These are phyloP conservation scores for Lasioglossum leucozonium DNA, from an alignment of 2,888 invertebrate genomes.

Conservation along the genomic window DNA sequence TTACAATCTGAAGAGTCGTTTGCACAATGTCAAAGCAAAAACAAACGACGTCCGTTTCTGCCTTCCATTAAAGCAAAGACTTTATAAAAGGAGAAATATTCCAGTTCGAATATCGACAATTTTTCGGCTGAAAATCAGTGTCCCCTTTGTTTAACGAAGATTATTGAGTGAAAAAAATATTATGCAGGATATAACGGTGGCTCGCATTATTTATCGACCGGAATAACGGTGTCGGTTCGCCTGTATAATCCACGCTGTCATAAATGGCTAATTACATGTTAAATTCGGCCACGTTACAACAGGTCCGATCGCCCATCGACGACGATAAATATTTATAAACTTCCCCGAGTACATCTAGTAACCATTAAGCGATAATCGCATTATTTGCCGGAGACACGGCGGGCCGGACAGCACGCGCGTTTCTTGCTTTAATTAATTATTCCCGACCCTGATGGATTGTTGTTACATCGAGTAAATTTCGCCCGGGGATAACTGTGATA, in stretches of 20 bases:
- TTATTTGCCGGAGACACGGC: constrained; percentile 21
- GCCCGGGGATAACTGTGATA: constrained; percentile 46
- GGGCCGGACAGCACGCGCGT: constrained; percentile 9
- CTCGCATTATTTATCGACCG: background rate
- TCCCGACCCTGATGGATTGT: constrained; percentile 43
- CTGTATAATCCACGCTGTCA: background rate
- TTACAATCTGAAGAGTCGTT: too few species aligned
- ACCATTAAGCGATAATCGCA: constrained; percentile 38
- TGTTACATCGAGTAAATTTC: constrained; percentile 50
- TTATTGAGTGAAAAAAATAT: background rate
- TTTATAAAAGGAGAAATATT: too few species aligned
- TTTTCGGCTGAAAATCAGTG: too few species aligned
- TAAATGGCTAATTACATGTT: constrained; percentile 45
- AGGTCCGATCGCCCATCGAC: background rate
- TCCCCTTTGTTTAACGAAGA: background rate
- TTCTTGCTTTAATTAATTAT: constrained; percentile 60
- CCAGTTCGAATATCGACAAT: background rate
- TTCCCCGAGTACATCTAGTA: constrained; percentile 17
- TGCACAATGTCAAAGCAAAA: too few species aligned
- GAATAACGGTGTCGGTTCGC: background rate
- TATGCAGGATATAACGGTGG: background rate
- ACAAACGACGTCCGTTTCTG: too few species aligned
- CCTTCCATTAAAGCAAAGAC: too few species aligned
- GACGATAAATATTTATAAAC: constrained; percentile 45
- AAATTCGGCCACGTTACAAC: constrained; percentile 13